Percentiles rank a stretch among this genome's conserved stretches.
These are phyloP conservation scores for Heterotilapia buettikoferi DNA, from an alignment of 2,113 vertebrate genomes.

Conservation along the genomic window DNA sequence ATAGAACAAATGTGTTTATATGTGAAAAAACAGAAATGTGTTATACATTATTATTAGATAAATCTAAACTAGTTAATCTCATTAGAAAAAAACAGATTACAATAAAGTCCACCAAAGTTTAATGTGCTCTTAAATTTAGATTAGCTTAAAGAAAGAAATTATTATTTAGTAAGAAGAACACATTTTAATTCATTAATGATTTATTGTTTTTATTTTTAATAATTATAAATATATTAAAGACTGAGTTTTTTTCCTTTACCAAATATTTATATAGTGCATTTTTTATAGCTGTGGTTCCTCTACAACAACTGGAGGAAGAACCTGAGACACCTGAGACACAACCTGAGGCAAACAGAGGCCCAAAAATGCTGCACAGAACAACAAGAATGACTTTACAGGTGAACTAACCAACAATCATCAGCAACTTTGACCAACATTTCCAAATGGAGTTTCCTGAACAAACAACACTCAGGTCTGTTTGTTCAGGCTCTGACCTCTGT, in stretches of 20 bases:
- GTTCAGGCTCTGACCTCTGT: neutral
- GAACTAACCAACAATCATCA: neutral
- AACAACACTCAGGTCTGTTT: neutral
- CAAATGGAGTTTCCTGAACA: neutral
- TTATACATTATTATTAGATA: neutral
- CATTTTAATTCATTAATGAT: neutral
- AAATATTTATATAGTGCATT: neutral
- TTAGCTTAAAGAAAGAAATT: neutral
- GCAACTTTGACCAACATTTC: neutral
- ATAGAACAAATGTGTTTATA: neutral
- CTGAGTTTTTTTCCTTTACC: neutral
- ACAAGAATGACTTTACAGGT: neutral
- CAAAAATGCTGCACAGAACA: neutral
- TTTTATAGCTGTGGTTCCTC: neutral
- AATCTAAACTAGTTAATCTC: neutral
- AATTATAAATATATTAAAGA: neutral
- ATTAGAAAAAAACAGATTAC: neutral
- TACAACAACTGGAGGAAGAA: neutral
- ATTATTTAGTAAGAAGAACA: neutral
- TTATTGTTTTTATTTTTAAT: neutral
- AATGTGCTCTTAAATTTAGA: neutral
- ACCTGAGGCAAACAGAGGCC: neutral
- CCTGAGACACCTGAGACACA: accelerated
- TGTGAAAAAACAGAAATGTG: neutral
- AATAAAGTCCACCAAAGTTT: neutral